phyloP scores from a whole-genome alignment of 2,113 vertebrate genomes.

The Lontra canadensis region DNA sequence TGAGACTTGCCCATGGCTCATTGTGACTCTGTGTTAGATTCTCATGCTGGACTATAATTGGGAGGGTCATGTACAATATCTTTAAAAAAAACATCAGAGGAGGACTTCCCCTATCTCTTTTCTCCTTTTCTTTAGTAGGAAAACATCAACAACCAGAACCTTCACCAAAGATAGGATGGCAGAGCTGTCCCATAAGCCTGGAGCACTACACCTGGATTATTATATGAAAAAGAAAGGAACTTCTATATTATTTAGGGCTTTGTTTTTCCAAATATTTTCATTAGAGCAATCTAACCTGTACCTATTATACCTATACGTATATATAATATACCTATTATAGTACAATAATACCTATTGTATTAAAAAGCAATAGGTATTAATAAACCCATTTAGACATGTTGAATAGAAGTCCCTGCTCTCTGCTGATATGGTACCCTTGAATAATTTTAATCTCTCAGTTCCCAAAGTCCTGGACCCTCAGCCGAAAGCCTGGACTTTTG shows the following conservation, averaged over 20 bases:
- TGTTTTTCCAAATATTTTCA: neutral
- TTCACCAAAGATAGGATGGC: neutral
- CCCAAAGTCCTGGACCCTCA: neutral
- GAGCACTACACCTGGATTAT: neutral
- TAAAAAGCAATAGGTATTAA: neutral
- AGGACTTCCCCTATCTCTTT: neutral
- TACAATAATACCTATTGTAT: too few relatives aligned
- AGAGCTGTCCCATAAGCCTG: neutral
- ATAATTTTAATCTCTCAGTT: neutral
- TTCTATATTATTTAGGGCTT: neutral
- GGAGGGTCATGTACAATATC: neutral
- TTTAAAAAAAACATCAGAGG: neutral
- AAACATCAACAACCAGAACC: neutral
- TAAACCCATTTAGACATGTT: neutral
- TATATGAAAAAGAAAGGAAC: neutral
- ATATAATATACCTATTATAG: too few relatives aligned
- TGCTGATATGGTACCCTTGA: neutral
- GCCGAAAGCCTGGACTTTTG: neutral
- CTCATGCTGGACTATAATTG: neutral
- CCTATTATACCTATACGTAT: too few relatives aligned
- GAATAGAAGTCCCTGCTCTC: neutral
- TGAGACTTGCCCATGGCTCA: neutral
- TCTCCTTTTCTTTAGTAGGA: neutral
- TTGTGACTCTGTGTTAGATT: neutral
- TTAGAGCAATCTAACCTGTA: neutral